Evolutionary conservation across 2,888 invertebrate genomes (phyloP).

Genomic region (Polydrusus pterygomalis): DNA sequence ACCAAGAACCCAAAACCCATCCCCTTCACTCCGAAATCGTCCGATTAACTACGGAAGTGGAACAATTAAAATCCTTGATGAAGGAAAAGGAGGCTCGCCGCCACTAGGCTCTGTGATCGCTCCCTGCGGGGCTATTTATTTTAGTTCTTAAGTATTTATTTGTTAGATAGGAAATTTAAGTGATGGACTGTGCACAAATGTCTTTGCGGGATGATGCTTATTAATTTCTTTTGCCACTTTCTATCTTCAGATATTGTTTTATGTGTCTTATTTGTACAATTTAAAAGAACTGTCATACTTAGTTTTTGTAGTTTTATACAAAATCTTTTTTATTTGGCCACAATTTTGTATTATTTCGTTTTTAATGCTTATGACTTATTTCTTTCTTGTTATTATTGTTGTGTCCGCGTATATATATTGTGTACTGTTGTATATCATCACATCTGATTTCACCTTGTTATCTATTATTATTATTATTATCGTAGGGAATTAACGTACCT

Average conservation of each 20-base stretch:
- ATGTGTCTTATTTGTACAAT: slow-evolving; percentile 27
- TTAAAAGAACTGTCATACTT: slow-evolving; percentile 26
- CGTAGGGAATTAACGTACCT: slow-evolving; percentile 70
- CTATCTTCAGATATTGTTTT: slow-evolving; percentile 27
- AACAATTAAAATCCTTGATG: slow-evolving; percentile 89
- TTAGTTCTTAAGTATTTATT: slow-evolving; percentile 67
- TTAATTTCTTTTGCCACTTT: slow-evolving; percentile 60
- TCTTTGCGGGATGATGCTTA: slow-evolving; percentile 61
- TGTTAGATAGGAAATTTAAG: slow-evolving; percentile 59
- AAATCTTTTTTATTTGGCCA: slow-evolving; percentile 41
- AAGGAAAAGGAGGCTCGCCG: slow-evolving; percentile 64
- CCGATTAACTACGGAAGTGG: slow-evolving; percentile 92
- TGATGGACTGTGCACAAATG: slow-evolving; percentile 61
- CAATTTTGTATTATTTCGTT: slow-evolving; percentile 60
- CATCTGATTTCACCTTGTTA: slow-evolving; percentile 62
- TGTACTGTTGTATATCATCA: slow-evolving; percentile 61
- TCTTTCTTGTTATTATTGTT: slow-evolving; percentile 43
- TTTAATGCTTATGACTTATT: slow-evolving; percentile 60
- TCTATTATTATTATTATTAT: slow-evolving; percentile 60
- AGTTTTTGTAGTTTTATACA: slow-evolving; percentile 53
- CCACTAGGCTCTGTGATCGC: slow-evolving; percentile 60
- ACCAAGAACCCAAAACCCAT: slow-evolving; percentile 72
- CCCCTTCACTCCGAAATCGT: slow-evolving; percentile 91
- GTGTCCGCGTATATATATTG: slow-evolving; percentile 47
- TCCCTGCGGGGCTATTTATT: slow-evolving; percentile 65